Percentiles rank a stretch among this genome's conserved stretches.
Conservation (phyloP, 2,888 invertebrate genomes). For the Mantis religiosa region DNA sequence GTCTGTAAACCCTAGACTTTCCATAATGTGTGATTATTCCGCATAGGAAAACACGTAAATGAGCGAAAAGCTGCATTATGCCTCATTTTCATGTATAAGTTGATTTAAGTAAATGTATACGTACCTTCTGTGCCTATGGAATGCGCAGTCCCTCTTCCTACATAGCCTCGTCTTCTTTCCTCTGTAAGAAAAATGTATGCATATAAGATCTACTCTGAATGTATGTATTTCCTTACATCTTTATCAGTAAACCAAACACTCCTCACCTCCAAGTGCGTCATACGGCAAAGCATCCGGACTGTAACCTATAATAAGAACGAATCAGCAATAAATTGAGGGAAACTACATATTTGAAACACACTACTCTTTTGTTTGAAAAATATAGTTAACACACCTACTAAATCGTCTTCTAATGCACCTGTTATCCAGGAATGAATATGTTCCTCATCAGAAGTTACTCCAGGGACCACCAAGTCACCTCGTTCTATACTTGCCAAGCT, state of each 20-base stretch:
- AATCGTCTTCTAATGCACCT: neutral
- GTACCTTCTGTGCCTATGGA: neutral
- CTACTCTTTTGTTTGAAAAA: neutral
- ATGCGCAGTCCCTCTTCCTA: neutral
- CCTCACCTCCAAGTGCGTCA: neutral
- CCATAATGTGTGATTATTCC: no score
- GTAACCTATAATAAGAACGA: neutral
- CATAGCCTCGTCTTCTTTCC: neutral
- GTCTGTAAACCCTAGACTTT: no score
- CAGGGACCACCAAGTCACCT: neutral
- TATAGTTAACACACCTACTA: neutral
- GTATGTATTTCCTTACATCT: neutral
- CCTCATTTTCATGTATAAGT: no score
- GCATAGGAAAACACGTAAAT: no score
- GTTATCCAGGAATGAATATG: neutral
- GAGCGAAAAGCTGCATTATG: no score
- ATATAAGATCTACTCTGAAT: neutral
- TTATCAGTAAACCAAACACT: neutral
- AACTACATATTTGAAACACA: neutral
- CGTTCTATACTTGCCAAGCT: neutral
- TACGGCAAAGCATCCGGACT: neutral
- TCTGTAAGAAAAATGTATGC: neutral
- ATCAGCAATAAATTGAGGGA: neutral
- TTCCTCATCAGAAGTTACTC: neutral
- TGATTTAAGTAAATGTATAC: neutral